phyloP scores from a whole-genome alignment of 2,113 vertebrate species.

The Benitochromis conjunctus region DNA sequence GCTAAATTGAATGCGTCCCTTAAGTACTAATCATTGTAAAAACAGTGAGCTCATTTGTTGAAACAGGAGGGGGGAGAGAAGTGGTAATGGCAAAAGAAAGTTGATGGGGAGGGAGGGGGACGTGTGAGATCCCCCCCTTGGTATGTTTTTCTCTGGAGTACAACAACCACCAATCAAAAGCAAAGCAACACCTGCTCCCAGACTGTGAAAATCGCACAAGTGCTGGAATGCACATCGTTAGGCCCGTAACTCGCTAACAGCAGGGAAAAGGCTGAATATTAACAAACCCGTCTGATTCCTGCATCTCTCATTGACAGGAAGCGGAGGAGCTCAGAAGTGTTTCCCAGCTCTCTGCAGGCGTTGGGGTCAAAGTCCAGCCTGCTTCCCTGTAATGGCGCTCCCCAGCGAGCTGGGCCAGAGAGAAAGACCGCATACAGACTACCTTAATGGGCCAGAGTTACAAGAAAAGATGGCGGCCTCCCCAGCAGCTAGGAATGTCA shows the following conservation, averaged over 20 bases:
- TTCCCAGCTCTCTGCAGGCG: constrained; percentile 19
- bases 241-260: constrained; percentile 9
- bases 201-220: neutral
- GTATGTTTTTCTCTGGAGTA: neutral
- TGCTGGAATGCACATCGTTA: constrained; percentile 32
- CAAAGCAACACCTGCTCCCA: constrained; percentile 23
- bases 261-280: neutral
- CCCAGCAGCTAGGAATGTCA: constrained; percentile 35
- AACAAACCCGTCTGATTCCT: constrained; percentile 15
- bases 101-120: neutral
- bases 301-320: constrained; percentile 1
- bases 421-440: constrained; percentile 3
- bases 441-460: constrained; percentile 19
- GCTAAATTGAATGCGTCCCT: constrained; percentile 18
- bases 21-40: constrained; percentile 28
- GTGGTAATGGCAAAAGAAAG: neutral
- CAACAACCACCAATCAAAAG: constrained; percentile 4
- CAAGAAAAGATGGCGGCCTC: constrained; percentile 22
- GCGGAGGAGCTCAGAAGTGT: constrained; percentile 18
- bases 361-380: constrained; percentile 53
- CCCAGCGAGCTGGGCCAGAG: constrained; percentile 21
- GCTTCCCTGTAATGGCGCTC: constrained; percentile 44
- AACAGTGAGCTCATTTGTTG: constrained; percentile 53
- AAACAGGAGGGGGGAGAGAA: neutral
- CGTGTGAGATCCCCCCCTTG: neutral